Percentiles rank a stretch among this genome's conserved stretches.
phyloP scores from a whole-genome alignment of 2,113 vertebrate species.

The Ia io region DNA sequence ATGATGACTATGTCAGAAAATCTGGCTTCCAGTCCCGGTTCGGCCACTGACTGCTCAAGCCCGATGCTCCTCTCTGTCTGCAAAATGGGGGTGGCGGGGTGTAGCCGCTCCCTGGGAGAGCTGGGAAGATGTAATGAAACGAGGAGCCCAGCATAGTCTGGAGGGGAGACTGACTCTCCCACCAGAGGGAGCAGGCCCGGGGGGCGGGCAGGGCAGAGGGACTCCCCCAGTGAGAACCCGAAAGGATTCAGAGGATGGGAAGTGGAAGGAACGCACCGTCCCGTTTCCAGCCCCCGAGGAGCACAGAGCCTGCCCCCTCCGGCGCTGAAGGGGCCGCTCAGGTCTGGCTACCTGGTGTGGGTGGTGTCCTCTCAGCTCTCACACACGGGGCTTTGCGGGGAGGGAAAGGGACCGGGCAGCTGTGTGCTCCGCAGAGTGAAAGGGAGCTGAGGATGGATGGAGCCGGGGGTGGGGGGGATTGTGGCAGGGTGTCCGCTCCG shows the following conservation, averaged over 20 bases:
- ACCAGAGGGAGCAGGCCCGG: background rate
- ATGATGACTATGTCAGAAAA: background rate
- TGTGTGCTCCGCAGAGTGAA: background rate
- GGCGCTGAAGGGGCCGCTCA: background rate
- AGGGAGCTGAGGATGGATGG: background rate
- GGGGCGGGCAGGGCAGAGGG: fast-evolving
- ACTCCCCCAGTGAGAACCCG: background rate
- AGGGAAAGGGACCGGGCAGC: background rate
- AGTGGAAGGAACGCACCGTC: background rate
- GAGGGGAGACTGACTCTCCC: background rate
- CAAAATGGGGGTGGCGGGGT: background rate
- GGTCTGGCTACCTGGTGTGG: background rate
- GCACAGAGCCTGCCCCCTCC: background rate
- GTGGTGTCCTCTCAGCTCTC: background rate
- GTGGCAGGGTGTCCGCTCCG: background rate
- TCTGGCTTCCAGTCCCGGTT: background rate
- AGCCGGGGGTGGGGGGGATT: fast-evolving
- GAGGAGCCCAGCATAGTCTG: no score
- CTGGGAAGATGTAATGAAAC: background rate
- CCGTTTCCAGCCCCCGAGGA: background rate
- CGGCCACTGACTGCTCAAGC: background rate
- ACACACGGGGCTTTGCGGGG: background rate
- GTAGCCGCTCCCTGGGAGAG: background rate
- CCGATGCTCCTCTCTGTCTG: background rate
- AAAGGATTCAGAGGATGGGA: background rate